Percentiles rank a stretch among this genome's conserved stretches.
phyloP scores from a whole-genome alignment of 2,113 vertebrate genomes.

The Albula glossodonta region DNA sequence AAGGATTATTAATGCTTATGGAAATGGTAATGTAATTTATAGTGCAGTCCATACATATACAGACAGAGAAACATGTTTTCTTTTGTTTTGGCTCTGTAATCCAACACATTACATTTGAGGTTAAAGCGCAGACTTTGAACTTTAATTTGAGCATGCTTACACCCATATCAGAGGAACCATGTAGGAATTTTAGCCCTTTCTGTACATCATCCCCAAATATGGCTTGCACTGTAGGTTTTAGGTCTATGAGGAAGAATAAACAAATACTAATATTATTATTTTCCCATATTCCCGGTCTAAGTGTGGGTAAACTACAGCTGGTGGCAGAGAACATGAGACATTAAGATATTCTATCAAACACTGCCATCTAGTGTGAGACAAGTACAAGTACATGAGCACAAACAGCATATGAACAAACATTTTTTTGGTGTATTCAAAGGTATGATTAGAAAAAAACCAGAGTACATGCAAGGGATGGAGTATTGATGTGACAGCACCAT shows the following conservation, averaged over 20 bases:
- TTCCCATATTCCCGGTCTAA: neutral
- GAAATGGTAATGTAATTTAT: too few relatives aligned
- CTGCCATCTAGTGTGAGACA: conserved; percentile 25
- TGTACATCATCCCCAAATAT: too few relatives aligned
- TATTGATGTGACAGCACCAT: neutral
- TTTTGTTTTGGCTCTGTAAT: too few relatives aligned
- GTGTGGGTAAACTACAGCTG: neutral
- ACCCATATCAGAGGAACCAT: too few relatives aligned
- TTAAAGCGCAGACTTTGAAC: too few relatives aligned
- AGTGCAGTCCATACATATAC: too few relatives aligned
- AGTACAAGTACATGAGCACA: neutral
- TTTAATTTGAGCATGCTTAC: too few relatives aligned
- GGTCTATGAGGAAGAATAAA: neutral
- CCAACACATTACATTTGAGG: too few relatives aligned
- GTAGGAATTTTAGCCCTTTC: too few relatives aligned
- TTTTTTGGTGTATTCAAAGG: neutral
- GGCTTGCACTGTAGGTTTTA: neutral
- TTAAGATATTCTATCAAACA: neutral
- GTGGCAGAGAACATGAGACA: neutral
- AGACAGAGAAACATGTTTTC: too few relatives aligned
- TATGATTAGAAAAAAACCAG: neutral
- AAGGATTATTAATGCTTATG: neutral
- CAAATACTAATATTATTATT: neutral
- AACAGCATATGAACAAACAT: neutral
- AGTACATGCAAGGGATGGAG: neutral